These are phyloP conservation scores for Passer domesticus DNA, from an alignment of 2,113 vertebrate genomes.

Conservation along the genomic window DNA sequence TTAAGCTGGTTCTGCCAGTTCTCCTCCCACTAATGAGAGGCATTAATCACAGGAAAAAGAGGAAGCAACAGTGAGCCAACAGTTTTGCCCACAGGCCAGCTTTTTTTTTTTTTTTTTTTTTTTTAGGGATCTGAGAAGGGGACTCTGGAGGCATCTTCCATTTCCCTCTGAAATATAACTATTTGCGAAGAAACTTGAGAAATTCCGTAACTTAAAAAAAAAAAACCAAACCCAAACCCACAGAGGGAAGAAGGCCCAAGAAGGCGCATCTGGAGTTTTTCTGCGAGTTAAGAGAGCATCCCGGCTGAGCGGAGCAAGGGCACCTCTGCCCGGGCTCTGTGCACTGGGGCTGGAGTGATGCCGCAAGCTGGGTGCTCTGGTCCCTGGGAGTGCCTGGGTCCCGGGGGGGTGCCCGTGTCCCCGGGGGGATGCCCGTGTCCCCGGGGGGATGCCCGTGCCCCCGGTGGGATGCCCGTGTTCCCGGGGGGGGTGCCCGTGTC, in stretches of 20 bases:
- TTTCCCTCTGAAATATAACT: background rate
- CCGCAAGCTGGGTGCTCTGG: rapidly evolving
- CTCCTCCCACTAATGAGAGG: background rate
- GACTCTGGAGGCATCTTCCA: background rate
- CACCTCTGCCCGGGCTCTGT: background rate
- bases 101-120: background rate
- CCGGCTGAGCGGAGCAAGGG: background rate
- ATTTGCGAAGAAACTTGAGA: background rate
- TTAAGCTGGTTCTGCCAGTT: constrained; percentile 20
- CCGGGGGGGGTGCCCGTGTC: rapidly evolving
- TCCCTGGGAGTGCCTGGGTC: background rate
- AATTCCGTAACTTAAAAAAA: background rate
- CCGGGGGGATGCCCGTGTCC: too few species aligned
- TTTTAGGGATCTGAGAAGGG: background rate
- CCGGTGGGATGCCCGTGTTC: too few species aligned
- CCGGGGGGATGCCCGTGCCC: background rate
- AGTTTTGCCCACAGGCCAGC: background rate
- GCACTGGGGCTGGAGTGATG: rapidly evolving
- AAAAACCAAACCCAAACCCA: background rate
- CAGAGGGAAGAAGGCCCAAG: background rate
- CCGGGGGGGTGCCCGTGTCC: too few species aligned
- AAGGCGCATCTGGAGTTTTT: background rate
- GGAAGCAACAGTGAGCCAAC: background rate
- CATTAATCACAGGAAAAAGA: constrained; percentile 10
- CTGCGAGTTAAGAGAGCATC: background rate